Percentiles rank a stretch among this genome's conserved stretches.
Conservation (phyloP, 92 coral and sea anemone species). For the Epizoanthus illoricatus region DNA sequence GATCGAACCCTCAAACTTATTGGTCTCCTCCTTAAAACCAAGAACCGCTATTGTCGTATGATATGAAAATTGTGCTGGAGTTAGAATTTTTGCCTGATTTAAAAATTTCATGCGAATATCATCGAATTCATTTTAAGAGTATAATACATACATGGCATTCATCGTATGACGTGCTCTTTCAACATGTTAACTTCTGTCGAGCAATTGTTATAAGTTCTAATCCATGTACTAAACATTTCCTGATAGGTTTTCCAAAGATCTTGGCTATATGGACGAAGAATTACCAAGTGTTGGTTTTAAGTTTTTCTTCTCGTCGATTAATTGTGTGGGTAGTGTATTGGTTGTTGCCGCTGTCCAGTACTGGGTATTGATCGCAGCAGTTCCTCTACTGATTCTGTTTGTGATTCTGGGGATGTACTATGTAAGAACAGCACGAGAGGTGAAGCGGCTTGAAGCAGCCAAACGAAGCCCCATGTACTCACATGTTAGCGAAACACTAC, state of each 20-base stretch:
- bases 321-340: constrained; percentile 58
- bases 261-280: constrained; percentile 56
- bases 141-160: too few species aligned
- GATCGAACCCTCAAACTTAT: too few species aligned
- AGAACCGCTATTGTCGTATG: too few species aligned
- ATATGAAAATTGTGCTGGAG: too few species aligned
- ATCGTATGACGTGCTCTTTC: neutral
- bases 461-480: constrained; percentile 55
- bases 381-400: constrained; percentile 57
- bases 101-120: too few species aligned
- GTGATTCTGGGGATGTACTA: constrained; percentile 50
- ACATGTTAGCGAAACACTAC: constrained; percentile 50
- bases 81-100: too few species aligned
- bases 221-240: neutral
- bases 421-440: constrained; percentile 30
- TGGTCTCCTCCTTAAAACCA: too few species aligned
- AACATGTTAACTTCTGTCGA: neutral
- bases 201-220: too few species aligned
- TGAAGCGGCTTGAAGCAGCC: constrained; percentile 34
- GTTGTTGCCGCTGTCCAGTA: constrained; percentile 57
- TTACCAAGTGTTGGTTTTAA: constrained; percentile 52
- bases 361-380: constrained; percentile 55
- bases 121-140: too few species aligned
- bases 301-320: constrained; percentile 32
- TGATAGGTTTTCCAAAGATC: constrained; percentile 33